Conservation (phyloP, 2,113 vertebrate species). For the Pycnonotus jocosus region DNA sequence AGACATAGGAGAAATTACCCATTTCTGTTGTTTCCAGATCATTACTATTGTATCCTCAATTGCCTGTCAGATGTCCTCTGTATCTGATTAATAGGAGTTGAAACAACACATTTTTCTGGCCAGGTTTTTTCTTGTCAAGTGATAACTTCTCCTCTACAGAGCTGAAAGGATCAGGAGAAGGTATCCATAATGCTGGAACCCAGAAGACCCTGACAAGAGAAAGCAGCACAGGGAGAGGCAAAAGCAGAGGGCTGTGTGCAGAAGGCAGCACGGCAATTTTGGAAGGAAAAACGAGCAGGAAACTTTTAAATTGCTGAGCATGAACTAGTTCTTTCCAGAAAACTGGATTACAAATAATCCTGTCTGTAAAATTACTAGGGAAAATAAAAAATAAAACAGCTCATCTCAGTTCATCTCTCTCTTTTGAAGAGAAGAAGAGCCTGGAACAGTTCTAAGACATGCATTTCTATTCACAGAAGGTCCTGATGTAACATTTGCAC, state of each 20-base stretch:
- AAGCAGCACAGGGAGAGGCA: neutral
- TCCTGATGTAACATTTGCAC: neutral
- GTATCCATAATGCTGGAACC: neutral
- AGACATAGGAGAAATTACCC: neutral
- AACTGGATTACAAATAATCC: conserved; percentile 52
- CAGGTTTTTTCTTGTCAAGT: neutral
- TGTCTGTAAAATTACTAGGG: conserved; percentile 29
- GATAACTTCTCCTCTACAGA: neutral
- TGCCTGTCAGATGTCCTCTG: neutral
- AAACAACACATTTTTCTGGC: neutral
- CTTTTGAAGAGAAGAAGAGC: conserved; percentile 4
- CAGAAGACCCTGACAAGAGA: neutral
- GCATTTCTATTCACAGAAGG: conserved; percentile 3
- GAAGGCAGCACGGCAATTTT: neutral
- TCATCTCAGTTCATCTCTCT: neutral
- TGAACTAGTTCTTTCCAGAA: conserved; percentile 22
- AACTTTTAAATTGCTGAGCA: conserved; percentile 25
- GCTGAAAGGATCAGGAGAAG: neutral
- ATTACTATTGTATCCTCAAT: neutral
- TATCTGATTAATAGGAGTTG: neutral
- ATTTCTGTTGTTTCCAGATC: neutral
- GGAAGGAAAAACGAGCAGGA: neutral
- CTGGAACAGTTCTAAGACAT: neutral
- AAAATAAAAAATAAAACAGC: neutral
- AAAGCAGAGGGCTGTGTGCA: neutral